Base-by-base conservation (phyloP, 1,140 invertebrate species). In the Campoletis sonorensis region DNA sequence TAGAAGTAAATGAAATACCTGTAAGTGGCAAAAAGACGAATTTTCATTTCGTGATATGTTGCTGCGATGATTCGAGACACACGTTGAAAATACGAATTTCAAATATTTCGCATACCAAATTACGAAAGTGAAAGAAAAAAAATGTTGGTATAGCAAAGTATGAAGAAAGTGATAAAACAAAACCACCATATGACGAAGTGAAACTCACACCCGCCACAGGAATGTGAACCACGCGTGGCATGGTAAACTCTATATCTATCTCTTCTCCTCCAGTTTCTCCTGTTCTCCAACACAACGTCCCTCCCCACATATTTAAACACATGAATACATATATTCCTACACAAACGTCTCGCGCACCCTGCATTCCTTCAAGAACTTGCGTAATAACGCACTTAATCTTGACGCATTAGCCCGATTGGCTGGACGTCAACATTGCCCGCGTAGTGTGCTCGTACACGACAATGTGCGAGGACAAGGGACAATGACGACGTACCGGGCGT, bases 331-430 rank as follows among this genome's bases (percentile, higher is more conserved):
- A 73, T 49, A 37, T 49, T 37, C 8, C 5, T 45, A 45, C 40
- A 45, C 8, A 10, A 45, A 3, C 40, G 40, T 45, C 26, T 71
- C 37, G 64, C 75, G 76, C 80, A 71, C 80, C 72, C 80, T n/a
- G 49, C 76, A 84, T 85, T 86, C 83, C 81, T 73, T 33, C 51
- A 81, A 81, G 81, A 82, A 83, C 78, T 83, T 86, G 83, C 85
- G 82, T 86, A 85, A 84, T 87, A 85, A 84, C 81, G 83, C 80
- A 85, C 85, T 86, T 86, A 80, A 85, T 88, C 83, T 82, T 84
- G 70, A 68, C 82, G 83, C 82, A 88, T 86, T 87, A 88, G 82
- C 78, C 73, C 82, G 84, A 88, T 84, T 86, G 85, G 82, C 81
- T 78, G 30, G 54, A 67, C 76, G 51, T 54, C 71, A 30, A 30